Conservation (phyloP, 30 jellyfish, hydroid and myxozoan genomes). For the Nemopilema nomurai region DNA sequence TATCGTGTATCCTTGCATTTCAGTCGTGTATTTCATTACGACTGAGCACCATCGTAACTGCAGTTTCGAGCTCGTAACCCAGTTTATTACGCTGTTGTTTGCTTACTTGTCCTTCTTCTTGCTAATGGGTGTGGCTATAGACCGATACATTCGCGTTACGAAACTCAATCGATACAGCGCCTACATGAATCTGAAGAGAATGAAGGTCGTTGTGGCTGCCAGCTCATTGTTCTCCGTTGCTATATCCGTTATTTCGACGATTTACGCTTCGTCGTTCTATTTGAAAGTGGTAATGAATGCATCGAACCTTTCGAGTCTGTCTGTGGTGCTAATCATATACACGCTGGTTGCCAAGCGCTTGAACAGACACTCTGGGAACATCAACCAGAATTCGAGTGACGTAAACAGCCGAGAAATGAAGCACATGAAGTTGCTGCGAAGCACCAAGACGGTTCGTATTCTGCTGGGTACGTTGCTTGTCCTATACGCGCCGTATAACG, state of each 20-base stretch:
- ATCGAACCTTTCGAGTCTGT: conserved; percentile 10
- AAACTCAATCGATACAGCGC: conserved; percentile 29
- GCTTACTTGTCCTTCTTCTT: conserved; percentile 47
- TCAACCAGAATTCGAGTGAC: background rate
- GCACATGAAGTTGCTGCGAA: background rate
- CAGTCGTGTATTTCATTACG: conserved; percentile 6
- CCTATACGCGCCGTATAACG: conserved; percentile 13
- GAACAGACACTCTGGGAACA: conserved; percentile 9
- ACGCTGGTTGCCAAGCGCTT: conserved; percentile 13
- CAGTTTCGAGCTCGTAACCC: conserved; percentile 35
- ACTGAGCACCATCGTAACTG: conserved; percentile 1
- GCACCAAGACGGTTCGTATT: conserved; percentile 15
- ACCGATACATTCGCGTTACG: conserved; percentile 53
- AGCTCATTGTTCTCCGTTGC: conserved; percentile 1
- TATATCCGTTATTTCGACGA: conserved; percentile 26
- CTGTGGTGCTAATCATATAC: conserved; percentile 25
- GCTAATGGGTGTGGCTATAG: conserved; percentile 59
- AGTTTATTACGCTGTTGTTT: conserved; percentile 23
- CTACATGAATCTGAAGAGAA: conserved; percentile 21
- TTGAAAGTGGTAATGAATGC: conserved; percentile 17
- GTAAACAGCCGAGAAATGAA: background rate
- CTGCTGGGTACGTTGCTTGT: background rate
- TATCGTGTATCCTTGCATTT: conserved; percentile 32
- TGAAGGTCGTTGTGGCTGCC: conserved; percentile 14
- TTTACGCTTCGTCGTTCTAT: conserved; percentile 33